Conservation (phyloP, 2,113 vertebrate species). For the Anguilla rostrata region DNA sequence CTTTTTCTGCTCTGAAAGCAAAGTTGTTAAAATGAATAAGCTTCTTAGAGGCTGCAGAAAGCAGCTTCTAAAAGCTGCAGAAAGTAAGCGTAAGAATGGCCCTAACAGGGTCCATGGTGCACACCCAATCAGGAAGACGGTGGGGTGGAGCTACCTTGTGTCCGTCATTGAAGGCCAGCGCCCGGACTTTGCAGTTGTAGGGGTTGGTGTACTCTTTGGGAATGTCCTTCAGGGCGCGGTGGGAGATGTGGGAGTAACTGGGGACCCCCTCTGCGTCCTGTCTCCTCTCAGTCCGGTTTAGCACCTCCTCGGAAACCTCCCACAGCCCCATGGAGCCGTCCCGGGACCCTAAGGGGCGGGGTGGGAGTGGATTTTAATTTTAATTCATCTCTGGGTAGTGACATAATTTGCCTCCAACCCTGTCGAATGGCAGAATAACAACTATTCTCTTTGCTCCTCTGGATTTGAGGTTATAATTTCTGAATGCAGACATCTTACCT, state of each 20-base stretch:
- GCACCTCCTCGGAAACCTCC: slow-evolving; percentile 93
- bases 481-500: no score
- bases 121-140: neutral
- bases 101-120: neutral
- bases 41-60: no score
- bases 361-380: slow-evolving; percentile 3
- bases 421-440: no score
- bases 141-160: slow-evolving; percentile 79
- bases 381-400: no score
- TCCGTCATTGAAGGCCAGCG: slow-evolving; percentile 92
- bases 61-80: neutral
- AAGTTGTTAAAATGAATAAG: no score
- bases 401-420: no score
- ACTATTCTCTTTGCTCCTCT: no score
- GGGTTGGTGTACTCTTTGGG: slow-evolving; percentile 95
- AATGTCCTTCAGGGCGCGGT: slow-evolving; percentile 92
- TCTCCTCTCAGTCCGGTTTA: slow-evolving; percentile 76
- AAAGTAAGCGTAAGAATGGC: neutral
- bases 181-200: slow-evolving; percentile 95
- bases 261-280: slow-evolving; percentile 81
- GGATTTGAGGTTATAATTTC: no score
- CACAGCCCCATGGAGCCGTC: slow-evolving; percentile 98
- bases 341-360: slow-evolving; percentile 78
- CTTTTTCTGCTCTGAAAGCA: no score
- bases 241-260: slow-evolving; percentile 89